phyloP scores from a whole-genome alignment of 2,797 vertebrate species.

The Chromis chromis region DNA sequence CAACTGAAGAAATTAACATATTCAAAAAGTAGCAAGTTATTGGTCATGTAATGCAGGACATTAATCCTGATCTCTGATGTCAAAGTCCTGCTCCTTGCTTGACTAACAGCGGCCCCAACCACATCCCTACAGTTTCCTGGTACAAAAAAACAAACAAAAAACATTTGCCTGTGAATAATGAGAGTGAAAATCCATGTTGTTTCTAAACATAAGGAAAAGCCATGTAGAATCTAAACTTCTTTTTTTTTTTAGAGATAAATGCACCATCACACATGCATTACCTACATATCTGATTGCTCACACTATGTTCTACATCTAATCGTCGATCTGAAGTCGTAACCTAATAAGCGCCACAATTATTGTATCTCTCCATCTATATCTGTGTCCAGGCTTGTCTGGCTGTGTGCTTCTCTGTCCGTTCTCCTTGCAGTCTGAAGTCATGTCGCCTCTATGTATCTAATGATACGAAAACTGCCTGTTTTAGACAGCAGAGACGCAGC shows the following conservation, averaged over 20 bases:
- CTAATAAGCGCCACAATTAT: background rate
- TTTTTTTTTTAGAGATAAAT: background rate
- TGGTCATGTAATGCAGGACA: too few species aligned
- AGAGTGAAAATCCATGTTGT: too few species aligned
- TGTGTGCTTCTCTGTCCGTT: slow-evolving; percentile 34
- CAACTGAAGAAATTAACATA: too few species aligned
- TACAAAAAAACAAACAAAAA: too few species aligned
- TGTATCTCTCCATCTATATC: background rate
- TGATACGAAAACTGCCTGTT: slow-evolving; percentile 63
- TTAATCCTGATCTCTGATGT: too few species aligned
- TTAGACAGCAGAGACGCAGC: slow-evolving; percentile 71
- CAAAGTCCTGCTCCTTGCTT: too few species aligned
- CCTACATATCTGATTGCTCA: background rate
- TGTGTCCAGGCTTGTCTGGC: background rate
- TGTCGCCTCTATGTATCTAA: slow-evolving; percentile 59
- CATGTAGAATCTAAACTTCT: background rate
- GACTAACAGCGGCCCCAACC: too few species aligned
- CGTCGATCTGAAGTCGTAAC: slow-evolving; percentile 1
- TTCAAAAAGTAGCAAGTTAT: too few species aligned
- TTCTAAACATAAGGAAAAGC: too few species aligned
- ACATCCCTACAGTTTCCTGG: too few species aligned
- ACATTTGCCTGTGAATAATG: too few species aligned
- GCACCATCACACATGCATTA: background rate
- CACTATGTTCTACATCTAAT: background rate
- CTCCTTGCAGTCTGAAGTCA: slow-evolving; percentile 39